phyloP scores from a whole-genome alignment of 2,888 invertebrate genomes.

The Rhabditophanes sp. region DNA sequence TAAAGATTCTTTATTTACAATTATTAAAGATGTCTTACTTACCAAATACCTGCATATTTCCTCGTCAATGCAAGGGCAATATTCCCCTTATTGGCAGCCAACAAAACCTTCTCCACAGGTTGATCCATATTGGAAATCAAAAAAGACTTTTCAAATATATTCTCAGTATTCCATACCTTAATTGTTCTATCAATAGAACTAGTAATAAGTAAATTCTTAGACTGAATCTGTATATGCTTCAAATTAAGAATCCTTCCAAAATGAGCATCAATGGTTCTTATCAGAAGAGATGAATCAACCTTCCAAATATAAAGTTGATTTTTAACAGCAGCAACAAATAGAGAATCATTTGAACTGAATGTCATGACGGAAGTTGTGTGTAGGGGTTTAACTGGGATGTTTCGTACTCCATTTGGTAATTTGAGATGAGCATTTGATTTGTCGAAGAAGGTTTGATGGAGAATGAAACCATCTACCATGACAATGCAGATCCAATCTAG shows the following conservation, averaged over 20 bases:
- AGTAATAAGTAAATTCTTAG: conserved; percentile 59
- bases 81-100: conserved; percentile 54
- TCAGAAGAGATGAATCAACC: conserved; percentile 53
- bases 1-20: neutral
- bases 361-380: conserved; percentile 66
- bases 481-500: conserved; percentile 11
- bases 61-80: conserved; percentile 79
- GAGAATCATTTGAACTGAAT: conserved; percentile 72
- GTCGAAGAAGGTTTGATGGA: no score
- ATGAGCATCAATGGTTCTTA: conserved; percentile 84
- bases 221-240: conserved; percentile 66
- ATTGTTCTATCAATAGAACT: conserved; percentile 92
- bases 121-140: conserved; percentile 84
- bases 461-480: conserved; percentile 13
- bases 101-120: conserved; percentile 68
- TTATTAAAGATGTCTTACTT: conserved; percentile 12
- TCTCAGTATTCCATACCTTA: conserved; percentile 97
- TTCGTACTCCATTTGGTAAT: conserved; percentile 28
- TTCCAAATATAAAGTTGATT: conserved; percentile 90
- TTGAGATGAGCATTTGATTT: no score
- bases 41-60: conserved; percentile 69
- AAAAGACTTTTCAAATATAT: conserved; percentile 84
- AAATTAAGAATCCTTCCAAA: conserved; percentile 86
- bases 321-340: conserved; percentile 80
- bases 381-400: conserved; percentile 56